Evolutionary conservation across 2,888 invertebrate genomes (phyloP).

Genomic region (Dinocampus coccinellae): DNA sequence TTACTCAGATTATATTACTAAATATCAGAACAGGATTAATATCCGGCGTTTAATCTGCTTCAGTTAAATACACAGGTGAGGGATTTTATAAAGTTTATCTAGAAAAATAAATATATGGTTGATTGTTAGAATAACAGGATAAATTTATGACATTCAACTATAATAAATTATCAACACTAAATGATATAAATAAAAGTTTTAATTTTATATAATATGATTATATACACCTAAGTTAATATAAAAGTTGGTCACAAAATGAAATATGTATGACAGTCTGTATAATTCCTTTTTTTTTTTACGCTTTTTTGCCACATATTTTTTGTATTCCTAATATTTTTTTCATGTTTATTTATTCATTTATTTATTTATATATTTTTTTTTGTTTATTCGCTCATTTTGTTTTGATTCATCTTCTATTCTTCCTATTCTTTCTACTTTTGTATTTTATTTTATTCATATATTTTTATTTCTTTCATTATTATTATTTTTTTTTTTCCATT

Average conservation of each 20-base stretch:
- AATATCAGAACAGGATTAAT: not conserved
- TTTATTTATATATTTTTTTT: not conserved
- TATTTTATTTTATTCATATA: not conserved
- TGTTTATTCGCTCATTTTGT: no score
- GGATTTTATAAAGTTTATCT: not conserved
- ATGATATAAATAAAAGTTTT: not conserved
- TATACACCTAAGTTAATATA: not conserved
- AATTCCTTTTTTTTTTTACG: not conserved
- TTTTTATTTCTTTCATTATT: not conserved
- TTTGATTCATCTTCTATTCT: no score
- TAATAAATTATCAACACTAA: not conserved
- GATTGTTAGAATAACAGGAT: no score
- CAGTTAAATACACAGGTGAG: not conserved
- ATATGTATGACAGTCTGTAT: not conserved
- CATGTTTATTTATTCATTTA: not conserved
- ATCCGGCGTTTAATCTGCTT: not conserved
- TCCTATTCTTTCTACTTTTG: no score
- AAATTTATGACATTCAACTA: not conserved
- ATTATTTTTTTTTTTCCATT: constrained; percentile 4
- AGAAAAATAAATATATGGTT: no score
- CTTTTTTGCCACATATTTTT: not conserved
- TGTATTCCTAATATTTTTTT: not conserved
- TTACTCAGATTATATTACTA: not conserved
- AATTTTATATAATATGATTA: not conserved
- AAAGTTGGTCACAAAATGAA: not conserved